These are phyloP conservation scores for Dicycla oo DNA, from an alignment of 2,888 invertebrate genomes.

Conservation along the genomic window DNA sequence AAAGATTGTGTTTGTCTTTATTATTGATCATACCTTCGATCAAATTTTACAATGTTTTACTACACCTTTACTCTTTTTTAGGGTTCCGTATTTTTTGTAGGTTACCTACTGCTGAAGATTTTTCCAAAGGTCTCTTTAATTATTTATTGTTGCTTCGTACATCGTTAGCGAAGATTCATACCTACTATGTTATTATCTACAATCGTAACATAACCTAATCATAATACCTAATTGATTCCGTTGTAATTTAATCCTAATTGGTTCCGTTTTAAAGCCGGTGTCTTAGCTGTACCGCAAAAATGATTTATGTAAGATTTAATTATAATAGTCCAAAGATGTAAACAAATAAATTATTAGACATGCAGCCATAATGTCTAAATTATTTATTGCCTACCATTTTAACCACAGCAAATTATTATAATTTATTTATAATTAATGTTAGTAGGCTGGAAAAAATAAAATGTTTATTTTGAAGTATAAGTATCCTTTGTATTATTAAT, in stretches of 20 bases:
- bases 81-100: too few relatives aligned
- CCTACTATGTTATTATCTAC: neutral
- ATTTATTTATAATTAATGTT: slow-evolving; percentile 32
- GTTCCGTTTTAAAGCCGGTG: neutral
- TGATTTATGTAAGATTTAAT: slow-evolving; percentile 23
- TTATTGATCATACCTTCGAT: neutral
- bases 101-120: neutral
- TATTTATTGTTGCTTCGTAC: slow-evolving; percentile 8
- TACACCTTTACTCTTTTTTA: too few relatives aligned
- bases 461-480: neutral
- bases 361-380: slow-evolving; percentile 34
- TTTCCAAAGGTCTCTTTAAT: neutral
- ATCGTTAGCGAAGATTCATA: neutral
- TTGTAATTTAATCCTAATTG: neutral
- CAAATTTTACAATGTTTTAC: slow-evolving; percentile 9
- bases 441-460: slow-evolving; percentile 24
- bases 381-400: slow-evolving; percentile 41
- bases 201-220: neutral
- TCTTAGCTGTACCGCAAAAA: slow-evolving; percentile 6
- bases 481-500: slow-evolving; percentile 8
- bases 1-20: neutral
- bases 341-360: slow-evolving; percentile 33
- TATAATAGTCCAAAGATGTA: slow-evolving; percentile 45
- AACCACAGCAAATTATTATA: slow-evolving; percentile 30
- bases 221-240: neutral